Conservation (phyloP, 2,797 vertebrate species). For the Neopelma chrysocephalum region DNA sequence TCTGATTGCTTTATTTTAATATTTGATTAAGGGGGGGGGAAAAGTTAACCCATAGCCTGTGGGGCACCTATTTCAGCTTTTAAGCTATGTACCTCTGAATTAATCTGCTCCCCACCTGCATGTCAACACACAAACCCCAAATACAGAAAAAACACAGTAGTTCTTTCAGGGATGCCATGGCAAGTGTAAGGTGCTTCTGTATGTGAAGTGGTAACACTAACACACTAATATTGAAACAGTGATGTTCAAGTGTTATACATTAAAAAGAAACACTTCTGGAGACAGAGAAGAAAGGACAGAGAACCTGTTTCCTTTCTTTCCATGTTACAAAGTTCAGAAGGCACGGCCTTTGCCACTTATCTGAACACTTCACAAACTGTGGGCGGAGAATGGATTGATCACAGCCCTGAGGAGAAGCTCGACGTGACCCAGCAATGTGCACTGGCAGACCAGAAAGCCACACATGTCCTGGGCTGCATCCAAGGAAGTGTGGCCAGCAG, state of each 20-base stretch:
- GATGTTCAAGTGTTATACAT: fast-evolving
- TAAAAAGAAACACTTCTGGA: neutral
- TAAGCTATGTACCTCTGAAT: neutral
- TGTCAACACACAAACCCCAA: neutral
- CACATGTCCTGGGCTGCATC: fast-evolving
- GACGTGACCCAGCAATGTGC: neutral
- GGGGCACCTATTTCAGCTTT: neutral
- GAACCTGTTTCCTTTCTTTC: neutral
- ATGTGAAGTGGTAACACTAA: neutral
- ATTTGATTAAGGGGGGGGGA: neutral
- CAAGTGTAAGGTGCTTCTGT: neutral
- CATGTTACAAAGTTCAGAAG: neutral
- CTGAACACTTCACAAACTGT: neutral
- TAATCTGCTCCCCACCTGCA: neutral
- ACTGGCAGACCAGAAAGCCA: neutral
- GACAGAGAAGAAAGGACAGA: neutral
- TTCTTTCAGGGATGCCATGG: neutral
- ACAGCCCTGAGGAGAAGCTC: neutral
- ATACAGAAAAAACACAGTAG: neutral
- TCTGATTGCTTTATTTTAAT: neutral
- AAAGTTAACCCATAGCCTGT: neutral
- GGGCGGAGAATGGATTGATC: fast-evolving
- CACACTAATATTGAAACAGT: neutral
- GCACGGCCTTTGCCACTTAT: neutral
- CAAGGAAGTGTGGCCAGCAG: neutral